Base-by-base conservation (phyloP, 2,888 invertebrate species). In the Dexiosoma caninum region DNA sequence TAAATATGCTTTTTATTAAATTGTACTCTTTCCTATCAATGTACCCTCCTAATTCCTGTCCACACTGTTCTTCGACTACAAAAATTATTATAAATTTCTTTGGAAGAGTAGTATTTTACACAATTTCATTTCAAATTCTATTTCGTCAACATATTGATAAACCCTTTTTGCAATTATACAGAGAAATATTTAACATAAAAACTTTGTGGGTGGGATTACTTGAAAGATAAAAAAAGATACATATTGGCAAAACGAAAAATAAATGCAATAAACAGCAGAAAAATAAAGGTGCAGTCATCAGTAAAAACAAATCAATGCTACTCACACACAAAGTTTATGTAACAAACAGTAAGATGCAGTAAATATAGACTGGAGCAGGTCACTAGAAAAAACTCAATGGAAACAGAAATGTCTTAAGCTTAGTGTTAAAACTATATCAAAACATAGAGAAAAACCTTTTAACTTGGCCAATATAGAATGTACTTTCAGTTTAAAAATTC, bases 251-350 rank as follows among this genome's bases (percentile, higher is more conserved):
- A 60, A 23, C 8, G 12, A 42, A 21, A 72, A 19, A 12, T 10
- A 55, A 53, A 42, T n/a, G 23, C 23, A 46, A 10, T 19, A 19
- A 37, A n/a, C 19, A 60, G 16, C n/a, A 55, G 14, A 40, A 59
- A 66, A n/a, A 69, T 44, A 19, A 60, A 76, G 76, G 67, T 76
- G 67, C 32, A 60, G 64, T 46, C 66, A 66, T 76, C 66, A 76
- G 66, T 60, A 14, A 53, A 44, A 80, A 53, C 70, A 71, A 75
- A 76, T 80, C 71, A 76, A 60, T 71, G 70, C 37, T 37, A 40
- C 49, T 51, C 44, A 40, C 16, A 40, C n/a, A n/a, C n/a, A 46
- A n/a, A 59, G 60, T 76, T 70, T 80, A 27, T 66, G 19, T 60
- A 10, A 40, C 53, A 70, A 76, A 51, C 66, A 55, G 16, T 59